Evolutionary conservation across 1,140 invertebrate species (phyloP).

Genomic region (Tetragonula clypearis): DNA sequence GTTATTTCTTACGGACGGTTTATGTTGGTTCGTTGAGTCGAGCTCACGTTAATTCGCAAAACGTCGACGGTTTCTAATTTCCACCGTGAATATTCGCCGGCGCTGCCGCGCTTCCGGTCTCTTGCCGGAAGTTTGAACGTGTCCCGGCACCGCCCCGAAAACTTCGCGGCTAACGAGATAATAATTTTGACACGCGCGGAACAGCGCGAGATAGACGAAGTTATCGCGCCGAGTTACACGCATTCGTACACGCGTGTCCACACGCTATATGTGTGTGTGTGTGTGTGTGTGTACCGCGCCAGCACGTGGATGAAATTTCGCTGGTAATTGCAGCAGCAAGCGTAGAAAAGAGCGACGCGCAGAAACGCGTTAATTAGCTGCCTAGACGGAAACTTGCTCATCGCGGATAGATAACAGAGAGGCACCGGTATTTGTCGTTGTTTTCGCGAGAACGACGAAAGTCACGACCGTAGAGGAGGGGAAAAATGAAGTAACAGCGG

Average conservation of each 20-base stretch:
- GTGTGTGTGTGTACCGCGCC: accelerated
- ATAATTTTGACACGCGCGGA: conserved; percentile 44
- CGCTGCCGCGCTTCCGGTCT: conserved; percentile 15
- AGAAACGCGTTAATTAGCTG: conserved; percentile 13
- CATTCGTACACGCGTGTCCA: background rate
- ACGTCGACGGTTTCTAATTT: conserved; percentile 25
- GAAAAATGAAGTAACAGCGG: background rate
- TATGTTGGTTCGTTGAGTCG: background rate
- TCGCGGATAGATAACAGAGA: background rate
- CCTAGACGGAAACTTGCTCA: background rate
- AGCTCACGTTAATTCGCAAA: conserved; percentile 27
- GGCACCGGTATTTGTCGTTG: background rate
- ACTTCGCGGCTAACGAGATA: conserved; percentile 40
- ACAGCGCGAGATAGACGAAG: conserved; percentile 26
- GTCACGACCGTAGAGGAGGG: background rate
- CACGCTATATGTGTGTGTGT: too few species aligned
- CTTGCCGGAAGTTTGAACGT: conserved; percentile 31
- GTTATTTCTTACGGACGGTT: too few species aligned
- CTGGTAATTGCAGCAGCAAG: background rate
- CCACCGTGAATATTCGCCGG: conserved; percentile 2
- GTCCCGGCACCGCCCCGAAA: conserved; percentile 11
- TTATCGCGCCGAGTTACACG: conserved; percentile 14
- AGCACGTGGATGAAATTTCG: background rate
- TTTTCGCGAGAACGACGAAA: background rate
- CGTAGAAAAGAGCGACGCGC: background rate